A percentile compares a stretch with the other conserved stretches of the same genome.
These are phyloP conservation scores for Stegastes partitus DNA, from an alignment of 2,113 vertebrate species.

Conservation along the genomic window DNA sequence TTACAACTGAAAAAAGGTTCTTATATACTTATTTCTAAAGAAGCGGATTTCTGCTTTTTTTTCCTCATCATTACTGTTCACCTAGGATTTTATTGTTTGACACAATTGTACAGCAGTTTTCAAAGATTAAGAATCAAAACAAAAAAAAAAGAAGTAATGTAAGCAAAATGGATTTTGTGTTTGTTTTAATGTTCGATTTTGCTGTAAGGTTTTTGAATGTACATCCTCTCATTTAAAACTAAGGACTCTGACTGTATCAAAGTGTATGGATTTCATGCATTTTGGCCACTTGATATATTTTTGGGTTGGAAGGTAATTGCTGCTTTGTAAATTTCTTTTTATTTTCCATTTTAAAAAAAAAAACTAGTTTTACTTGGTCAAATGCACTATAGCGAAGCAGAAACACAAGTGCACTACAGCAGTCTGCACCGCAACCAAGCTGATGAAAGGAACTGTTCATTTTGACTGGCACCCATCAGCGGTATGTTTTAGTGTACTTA, in stretches of 20 bases:
- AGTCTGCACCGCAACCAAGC: background rate
- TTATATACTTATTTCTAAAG: conserved; percentile 64
- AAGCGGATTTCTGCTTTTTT: conserved; percentile 70
- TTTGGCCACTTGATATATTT: conserved; percentile 71
- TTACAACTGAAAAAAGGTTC: conserved; percentile 33
- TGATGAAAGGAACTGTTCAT: background rate
- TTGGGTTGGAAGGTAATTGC: conserved; percentile 85
- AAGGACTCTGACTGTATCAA: conserved; percentile 44
- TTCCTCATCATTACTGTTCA: conserved; percentile 47
- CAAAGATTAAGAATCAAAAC: conserved; percentile 26
- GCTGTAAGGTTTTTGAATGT: conserved; percentile 75
- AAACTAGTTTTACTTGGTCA: conserved; percentile 65
- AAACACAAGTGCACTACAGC: conserved; percentile 65
- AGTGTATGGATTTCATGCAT: conserved; percentile 33
- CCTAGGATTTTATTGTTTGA: conserved; percentile 34
- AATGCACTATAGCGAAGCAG: conserved; percentile 89
- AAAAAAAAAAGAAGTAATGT: too few species aligned
- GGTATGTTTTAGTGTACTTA: background rate
- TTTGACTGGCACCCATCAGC: too few species aligned
- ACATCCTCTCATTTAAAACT: conserved; percentile 40
- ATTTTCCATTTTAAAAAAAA: background rate
- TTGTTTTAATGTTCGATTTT: conserved; percentile 29
- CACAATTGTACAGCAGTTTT: conserved; percentile 55
- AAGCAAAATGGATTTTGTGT: conserved; percentile 12
- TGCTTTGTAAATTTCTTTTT: conserved; percentile 83